Evolutionary conservation across 2,113 vertebrate genomes (phyloP).

Genomic region (Cinclus mexicanus): DNA sequence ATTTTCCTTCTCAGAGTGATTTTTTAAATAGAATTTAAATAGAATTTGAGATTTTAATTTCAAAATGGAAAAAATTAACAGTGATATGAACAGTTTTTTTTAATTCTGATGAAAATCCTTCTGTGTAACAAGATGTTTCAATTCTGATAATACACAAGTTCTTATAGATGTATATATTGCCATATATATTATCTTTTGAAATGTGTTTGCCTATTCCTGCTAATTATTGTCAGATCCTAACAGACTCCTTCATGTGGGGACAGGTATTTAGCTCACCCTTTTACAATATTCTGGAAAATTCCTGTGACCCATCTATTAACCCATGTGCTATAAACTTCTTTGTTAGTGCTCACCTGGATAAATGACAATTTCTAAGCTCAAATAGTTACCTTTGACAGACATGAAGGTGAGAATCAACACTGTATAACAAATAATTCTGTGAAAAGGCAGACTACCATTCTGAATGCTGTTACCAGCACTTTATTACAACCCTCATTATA

Average conservation of each 20-base stretch:
- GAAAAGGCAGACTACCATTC: not conserved
- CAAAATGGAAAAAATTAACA: not conserved
- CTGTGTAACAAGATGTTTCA: not conserved
- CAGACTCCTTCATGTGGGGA: not conserved
- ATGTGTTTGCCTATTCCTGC: not conserved
- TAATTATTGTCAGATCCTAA: not conserved
- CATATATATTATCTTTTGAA: not conserved
- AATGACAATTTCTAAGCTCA: not conserved
- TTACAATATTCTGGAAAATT: not conserved
- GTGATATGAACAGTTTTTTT: not conserved
- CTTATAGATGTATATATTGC: not conserved
- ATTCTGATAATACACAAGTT: fast-evolving
- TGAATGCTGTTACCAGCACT: not conserved
- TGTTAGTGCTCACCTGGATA: not conserved
- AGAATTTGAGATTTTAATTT: not conserved
- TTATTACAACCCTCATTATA: not conserved
- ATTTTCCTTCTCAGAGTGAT: not conserved
- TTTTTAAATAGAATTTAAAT: not conserved
- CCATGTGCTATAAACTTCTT: not conserved
- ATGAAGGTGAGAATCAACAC: not conserved
- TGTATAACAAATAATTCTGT: not conserved
- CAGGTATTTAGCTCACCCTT: not conserved
- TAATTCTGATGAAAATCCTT: not conserved
- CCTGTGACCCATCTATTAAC: not conserved
- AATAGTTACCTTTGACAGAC: not conserved